Conservation (phyloP, 2,888 invertebrate species). For the Gryllus longicercus region DNA sequence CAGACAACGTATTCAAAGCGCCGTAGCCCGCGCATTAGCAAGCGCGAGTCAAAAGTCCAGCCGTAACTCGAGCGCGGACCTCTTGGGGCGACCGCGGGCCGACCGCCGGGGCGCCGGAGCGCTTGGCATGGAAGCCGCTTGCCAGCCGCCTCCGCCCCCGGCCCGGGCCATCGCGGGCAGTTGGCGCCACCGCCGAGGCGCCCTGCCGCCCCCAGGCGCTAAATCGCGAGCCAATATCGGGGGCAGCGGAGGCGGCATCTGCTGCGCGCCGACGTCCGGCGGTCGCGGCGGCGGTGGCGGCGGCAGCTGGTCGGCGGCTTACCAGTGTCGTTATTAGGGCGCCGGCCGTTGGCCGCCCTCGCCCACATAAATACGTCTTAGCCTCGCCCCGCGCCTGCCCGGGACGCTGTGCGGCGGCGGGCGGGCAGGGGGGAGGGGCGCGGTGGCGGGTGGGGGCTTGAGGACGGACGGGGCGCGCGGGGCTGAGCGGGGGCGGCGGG, state of each 20-base stretch:
- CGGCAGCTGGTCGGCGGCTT: neutral
- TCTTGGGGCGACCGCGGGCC: too few species aligned
- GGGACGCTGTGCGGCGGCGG: neutral
- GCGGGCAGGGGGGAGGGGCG: neutral
- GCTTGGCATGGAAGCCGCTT: too few species aligned
- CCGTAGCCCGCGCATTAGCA: too few species aligned
- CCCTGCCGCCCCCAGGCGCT: neutral
- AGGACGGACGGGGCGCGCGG: neutral
- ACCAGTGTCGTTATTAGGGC: neutral
- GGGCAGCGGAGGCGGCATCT: neutral
- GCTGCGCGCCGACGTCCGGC: neutral
- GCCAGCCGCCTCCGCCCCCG: too few species aligned
- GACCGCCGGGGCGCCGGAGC: too few species aligned
- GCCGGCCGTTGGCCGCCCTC: neutral
- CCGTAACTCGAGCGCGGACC: too few species aligned
- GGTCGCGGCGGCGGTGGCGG: neutral
- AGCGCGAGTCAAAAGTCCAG: too few species aligned
- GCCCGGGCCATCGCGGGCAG: neutral
- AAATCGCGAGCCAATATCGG: slow-evolving; percentile 4
- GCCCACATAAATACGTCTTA: slow-evolving; percentile 17
- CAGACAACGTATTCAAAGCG: too few species aligned
- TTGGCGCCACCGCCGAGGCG: neutral
- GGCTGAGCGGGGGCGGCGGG: too few species aligned
- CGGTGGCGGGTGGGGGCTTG: neutral
- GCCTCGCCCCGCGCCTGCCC: neutral